Evolutionary conservation across 2,797 vertebrate genomes (phyloP).

Genomic region (Siniperca scherzeri): DNA sequence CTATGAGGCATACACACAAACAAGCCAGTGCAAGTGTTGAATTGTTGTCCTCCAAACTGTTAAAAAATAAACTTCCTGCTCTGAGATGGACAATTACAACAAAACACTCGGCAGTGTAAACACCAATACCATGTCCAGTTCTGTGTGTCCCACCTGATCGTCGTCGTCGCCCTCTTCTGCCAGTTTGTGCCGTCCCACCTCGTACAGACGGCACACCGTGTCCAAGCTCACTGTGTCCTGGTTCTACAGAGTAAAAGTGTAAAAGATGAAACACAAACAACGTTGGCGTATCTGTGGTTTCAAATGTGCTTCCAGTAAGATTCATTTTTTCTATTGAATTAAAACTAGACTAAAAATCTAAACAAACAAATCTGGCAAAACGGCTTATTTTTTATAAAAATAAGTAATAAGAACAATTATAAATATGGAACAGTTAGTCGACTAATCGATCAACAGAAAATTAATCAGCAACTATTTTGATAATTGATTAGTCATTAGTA

Average conservation of each 20-base stretch:
- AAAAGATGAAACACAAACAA: not conserved
- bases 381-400: not conserved
- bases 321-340: not conserved
- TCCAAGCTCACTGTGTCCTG: constrained; percentile 95
- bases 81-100: not conserved
- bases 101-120: not conserved
- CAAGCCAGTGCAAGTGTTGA: too few species aligned
- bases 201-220: constrained; percentile 96
- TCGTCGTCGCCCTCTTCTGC: constrained; percentile 97
- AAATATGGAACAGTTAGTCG: not conserved
- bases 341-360: not conserved
- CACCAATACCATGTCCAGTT: not conserved
- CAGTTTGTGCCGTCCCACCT: constrained; percentile 95
- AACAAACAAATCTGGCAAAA: not conserved
- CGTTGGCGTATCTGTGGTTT: not conserved
- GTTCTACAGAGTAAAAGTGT: constrained; percentile 82
- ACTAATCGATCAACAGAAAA: too few species aligned
- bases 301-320: not conserved
- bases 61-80: not conserved
- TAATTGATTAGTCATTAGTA: too few species aligned
- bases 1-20: too few species aligned
- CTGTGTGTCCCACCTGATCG: constrained; percentile 88
- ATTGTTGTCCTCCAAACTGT: not conserved
- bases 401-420: not conserved
- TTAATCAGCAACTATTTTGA: too few species aligned